A percentile compares a stretch with the other conserved stretches of the same genome.
These are phyloP conservation scores for Orycteropus afer DNA, from an alignment of 2,113 vertebrate species.

Conservation along the genomic window DNA sequence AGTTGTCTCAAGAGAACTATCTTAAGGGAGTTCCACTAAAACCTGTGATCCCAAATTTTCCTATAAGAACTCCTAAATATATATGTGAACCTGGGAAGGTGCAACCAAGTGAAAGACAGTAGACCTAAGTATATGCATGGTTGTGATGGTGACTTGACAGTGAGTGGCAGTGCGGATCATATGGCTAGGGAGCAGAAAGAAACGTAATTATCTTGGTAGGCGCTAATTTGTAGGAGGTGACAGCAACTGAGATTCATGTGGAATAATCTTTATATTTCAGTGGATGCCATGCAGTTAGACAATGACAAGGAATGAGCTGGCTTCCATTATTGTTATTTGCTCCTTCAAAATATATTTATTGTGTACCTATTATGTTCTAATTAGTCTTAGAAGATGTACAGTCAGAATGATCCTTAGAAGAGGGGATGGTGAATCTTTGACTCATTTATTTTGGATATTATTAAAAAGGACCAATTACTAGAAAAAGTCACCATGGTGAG, in stretches of 20 bases:
- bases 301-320: neutral
- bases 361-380: too few relatives aligned
- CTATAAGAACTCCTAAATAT: neutral
- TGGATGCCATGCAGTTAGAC: neutral
- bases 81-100: neutral
- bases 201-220: neutral
- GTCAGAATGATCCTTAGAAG: too few relatives aligned
- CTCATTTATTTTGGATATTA: too few relatives aligned
- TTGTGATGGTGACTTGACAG: neutral
- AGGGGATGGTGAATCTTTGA: too few relatives aligned
- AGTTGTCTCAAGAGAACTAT: neutral
- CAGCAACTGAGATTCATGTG: neutral
- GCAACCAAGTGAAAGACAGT: neutral
- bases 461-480: too few relatives aligned
- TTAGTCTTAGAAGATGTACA: too few relatives aligned
- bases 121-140: neutral
- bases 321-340: neutral
- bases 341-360: neutral
- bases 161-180: fast-evolving
- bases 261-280: neutral
- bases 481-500: too few relatives aligned
- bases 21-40: too few relatives aligned
- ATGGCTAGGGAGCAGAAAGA: neutral
- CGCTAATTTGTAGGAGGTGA: neutral
- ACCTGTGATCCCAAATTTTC: neutral